These are phyloP conservation scores for Pionites leucogaster DNA, from an alignment of 2,113 vertebrate genomes.

Conservation along the genomic window DNA sequence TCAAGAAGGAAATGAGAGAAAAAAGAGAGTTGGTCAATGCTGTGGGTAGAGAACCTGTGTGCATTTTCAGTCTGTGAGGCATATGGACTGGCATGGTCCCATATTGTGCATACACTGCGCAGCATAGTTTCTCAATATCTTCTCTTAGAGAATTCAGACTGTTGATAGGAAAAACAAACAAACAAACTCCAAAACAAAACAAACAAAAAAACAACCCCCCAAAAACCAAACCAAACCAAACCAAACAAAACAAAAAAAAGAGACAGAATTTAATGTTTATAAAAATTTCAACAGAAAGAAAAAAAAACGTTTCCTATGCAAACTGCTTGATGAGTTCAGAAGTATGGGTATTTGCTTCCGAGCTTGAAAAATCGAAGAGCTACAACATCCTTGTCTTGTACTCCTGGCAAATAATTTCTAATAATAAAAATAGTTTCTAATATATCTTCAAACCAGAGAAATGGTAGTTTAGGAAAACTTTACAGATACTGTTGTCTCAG, in stretches of 20 bases:
- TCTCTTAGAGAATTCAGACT: background rate
- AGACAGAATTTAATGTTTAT: background rate
- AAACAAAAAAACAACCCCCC: too few relatives aligned
- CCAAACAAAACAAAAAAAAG: fast-evolving
- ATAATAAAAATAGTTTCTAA: background rate
- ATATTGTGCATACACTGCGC: background rate
- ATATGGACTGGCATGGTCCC: fast-evolving
- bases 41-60: background rate
- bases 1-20: background rate
- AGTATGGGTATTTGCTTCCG: fast-evolving
- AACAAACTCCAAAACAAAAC: background rate
- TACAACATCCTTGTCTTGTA: background rate
- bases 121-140: background rate
- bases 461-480: background rate
- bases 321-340: background rate
- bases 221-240: background rate
- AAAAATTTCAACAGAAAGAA: background rate
- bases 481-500: background rate
- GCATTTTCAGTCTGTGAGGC: background rate
- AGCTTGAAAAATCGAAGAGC: background rate
- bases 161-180: background rate
- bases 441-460: background rate
- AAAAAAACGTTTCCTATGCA: background rate
- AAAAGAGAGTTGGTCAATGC: background rate
- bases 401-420: background rate